Evolutionary conservation across 2,888 invertebrate species (phyloP), one percentile per base, ranked within the genome.

Genomic region (Pharmacophagus antenor): DNA sequence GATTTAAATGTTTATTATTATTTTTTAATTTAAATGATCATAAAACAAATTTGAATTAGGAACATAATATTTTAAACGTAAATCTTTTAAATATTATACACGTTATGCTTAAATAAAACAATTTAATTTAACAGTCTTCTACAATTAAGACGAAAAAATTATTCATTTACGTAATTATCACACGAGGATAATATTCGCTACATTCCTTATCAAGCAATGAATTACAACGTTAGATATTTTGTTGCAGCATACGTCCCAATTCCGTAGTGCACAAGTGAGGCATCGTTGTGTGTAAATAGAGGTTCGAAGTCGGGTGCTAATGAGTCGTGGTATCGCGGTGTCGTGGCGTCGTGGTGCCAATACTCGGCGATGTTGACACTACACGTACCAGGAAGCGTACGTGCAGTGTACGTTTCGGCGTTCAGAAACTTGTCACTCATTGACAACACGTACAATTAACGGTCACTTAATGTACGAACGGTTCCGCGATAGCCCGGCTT

Each of bases 271-370:
- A 47, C 51, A 37, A 22, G 31, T 55, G 22, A 47, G 46, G 55
- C 47, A 47, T 31, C 22, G 17, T 51, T 49, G 31, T 53, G 55
- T 58, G 44, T 31, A 56, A 48, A 52, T 52, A 48, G 42, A 54
- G 23, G 23, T 31, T 12, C 20, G 46, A 42, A 18, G 20, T 62
- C 73, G 71, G 64, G 68, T 69, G 80, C 79, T 84, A 83, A 84
- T 75, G 74, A 74, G 73, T 73, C 67, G 31, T 67, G 74, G 78
- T 80, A n/a, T n/a, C n/a, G n/a, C n/a, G n/a, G n/a, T n/a, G n/a
- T n/a, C n/a, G n/a, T n/a, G n/a, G n/a, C n/a, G n/a, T n/a, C n/a
- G n/a, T n/a, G n/a, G 74, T 75, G 76, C 64, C 71, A 68, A 62
- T 64, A 61, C 53, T 57, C 58, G 3, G 72, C 15, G 71, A 8